Base-by-base conservation (phyloP, 2,888 invertebrate species). In the Acronicta psi region DNA sequence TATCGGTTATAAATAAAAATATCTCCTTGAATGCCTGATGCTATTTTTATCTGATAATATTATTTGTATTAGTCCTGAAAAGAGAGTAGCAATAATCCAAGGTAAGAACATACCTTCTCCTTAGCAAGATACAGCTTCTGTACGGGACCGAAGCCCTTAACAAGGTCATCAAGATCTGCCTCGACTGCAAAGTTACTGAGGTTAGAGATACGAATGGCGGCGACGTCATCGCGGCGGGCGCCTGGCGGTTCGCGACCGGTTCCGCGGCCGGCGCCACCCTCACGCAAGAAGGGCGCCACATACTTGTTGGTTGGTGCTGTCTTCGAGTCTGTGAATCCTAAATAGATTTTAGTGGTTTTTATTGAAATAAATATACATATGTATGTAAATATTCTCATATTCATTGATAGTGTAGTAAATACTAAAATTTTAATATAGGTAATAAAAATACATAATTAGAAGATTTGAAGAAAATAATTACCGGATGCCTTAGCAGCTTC, bases 131-230 rank as follows among this genome's bases (percentile, higher is more conserved):
- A 99, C 79, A 99, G 96, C 86, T 99, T 98, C 79, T 97, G 97
- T 65, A 99, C 97, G 1, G 97, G 97, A 2, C 99, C 99, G 85
- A 99, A 99, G 40, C 97, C 97, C 85, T 97, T 97, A 54, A 99
- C 99, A 56, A 99, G 95, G 76, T 99, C 99, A 82, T 99, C 99
- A 72, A 99, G 95, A 95, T 99, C 99, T 11, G 96, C 96, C 86
- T 99, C 99, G 2, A 97, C 96, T 51, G 99, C 99, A 68, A 98
- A 99, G 89, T 99, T 99, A 3, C 99, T 99, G 46, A 99, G 95
- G 92, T 99, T 99, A 11, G 99, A 99, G 69, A 99, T 99, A 75
- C 99, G 97, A 77, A 99, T 98, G 13, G 99, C 99, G 2, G 98
- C 97, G 2, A 97, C 95, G 79, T 98, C 98, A 74, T 98, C 98